Evolutionary conservation across 2,797 vertebrate species (phyloP), one percentile per base, ranked within the genome.

Genomic region (Cephalopachus bancanus): DNA sequence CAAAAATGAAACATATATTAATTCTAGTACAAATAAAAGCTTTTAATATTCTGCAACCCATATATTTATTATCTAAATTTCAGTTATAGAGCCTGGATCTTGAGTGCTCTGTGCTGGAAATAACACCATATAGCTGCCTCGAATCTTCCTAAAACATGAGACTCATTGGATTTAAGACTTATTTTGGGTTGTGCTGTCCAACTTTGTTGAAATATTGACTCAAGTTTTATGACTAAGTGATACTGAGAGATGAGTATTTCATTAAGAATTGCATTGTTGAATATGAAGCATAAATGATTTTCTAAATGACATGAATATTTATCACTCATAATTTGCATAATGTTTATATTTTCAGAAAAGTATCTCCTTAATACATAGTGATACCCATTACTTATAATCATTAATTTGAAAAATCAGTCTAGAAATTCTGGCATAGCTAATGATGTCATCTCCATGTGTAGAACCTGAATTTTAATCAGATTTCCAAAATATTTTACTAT

Each of bases 261-360:
- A 86, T 83, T 87, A 30, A 72, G 79, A 65, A 64, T 15, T 65
- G 30, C 6, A 11, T 55, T 59, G 49, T 60, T 78, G 51, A 65
- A 59, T 71, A 78, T 44, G 44, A 78, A 62, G 12, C 22, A 4
- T 53, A 60, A 85, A 49, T 91, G n/a, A n/a, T 57, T 76, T 2
- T 33, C 17, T 17, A 55, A 9, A 62, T 83, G 37, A 30, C 2
- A 26, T 16, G 26, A 90, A 67, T 37, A 49, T 55, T 78, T 87
- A 12, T 60, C 86, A 67, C 26, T 10, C 20, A 62, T 72, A 49
- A 26, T 74, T 76, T 72, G 78, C 67, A 10, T 71, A 24, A 8
- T 76, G 62, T 69, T 92, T 62, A 44, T 81, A 89, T 81, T 92
- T 92, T 71, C 19, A 72, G 69, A 30, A 79, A 76, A 80, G 86